Evolutionary conservation across 2,888 invertebrate species (phyloP).

Genomic region (Mimas tiliae): DNA sequence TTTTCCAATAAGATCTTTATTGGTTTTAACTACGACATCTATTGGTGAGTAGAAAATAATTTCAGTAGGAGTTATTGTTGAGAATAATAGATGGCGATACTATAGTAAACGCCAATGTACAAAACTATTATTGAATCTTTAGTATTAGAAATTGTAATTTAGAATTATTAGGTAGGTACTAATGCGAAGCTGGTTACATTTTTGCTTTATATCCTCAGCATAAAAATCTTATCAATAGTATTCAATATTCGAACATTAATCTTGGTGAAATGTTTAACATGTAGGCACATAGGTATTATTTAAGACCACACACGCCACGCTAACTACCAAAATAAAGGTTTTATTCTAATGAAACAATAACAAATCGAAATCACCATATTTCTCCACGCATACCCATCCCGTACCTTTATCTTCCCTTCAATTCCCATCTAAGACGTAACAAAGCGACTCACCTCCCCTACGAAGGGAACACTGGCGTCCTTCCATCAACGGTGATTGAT

Average conservation of each 20-base stretch:
- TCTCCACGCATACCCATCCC: not conserved
- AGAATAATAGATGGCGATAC: constrained; percentile 49
- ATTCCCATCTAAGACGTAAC: constrained; percentile 22
- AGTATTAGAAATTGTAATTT: too few species aligned
- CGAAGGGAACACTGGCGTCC: constrained; percentile 47
- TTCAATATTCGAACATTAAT: too few species aligned
- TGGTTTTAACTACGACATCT: constrained; percentile 54
- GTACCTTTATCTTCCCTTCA: constrained; percentile 3
- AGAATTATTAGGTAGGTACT: too few species aligned
- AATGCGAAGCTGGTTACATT: too few species aligned
- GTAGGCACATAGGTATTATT: too few species aligned
- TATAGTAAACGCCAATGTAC: not conserved
- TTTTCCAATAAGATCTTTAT: constrained; percentile 37
- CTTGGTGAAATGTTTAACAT: too few species aligned
- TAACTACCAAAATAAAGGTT: not conserved
- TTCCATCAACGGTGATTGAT: constrained; percentile 74
- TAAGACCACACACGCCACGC: too few species aligned
- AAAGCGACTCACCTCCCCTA: constrained; percentile 35
- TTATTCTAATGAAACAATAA: not conserved
- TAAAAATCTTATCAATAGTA: too few species aligned
- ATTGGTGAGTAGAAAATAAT: constrained; percentile 48
- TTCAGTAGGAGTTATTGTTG: constrained; percentile 17
- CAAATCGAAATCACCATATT: not conserved
- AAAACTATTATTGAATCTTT: too few species aligned
- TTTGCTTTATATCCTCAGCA: too few species aligned